A percentile compares a stretch with the other conserved stretches of the same genome.
These are phyloP conservation scores for Aphis craccivora DNA, from an alignment of 1,140 invertebrate species.

Conservation along the genomic window DNA sequence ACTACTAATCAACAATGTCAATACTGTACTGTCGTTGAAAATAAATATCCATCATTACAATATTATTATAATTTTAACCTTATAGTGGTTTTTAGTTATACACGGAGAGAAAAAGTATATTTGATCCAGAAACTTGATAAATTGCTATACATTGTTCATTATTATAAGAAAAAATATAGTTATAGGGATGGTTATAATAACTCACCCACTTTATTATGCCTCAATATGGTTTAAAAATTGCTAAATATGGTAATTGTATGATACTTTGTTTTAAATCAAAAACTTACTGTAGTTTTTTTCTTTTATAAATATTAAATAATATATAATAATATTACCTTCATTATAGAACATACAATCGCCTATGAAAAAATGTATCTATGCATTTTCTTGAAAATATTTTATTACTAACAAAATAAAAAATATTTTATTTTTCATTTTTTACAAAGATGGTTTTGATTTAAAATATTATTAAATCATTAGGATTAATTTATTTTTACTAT, in stretches of 20 bases:
- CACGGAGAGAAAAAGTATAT: not conserved
- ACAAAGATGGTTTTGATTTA: too few species aligned
- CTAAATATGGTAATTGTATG: not conserved
- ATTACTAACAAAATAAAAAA: too few species aligned
- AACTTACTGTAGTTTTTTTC: not conserved
- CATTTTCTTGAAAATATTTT: too few species aligned
- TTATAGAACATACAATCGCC: not conserved
- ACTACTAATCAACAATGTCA: not conserved
- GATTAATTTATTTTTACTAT: too few species aligned
- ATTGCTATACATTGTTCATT: not conserved
- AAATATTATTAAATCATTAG: not conserved
- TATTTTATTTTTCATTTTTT: too few species aligned
- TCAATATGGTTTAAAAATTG: not conserved
- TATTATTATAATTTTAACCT: not conserved
- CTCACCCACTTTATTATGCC: not conserved
- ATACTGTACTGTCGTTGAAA: not conserved
- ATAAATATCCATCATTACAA: not conserved
- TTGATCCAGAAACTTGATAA: not conserved
- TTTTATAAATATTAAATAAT: not conserved
- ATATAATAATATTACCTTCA: not conserved
- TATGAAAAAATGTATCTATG: not conserved
- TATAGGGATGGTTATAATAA: not conserved
- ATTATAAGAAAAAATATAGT: not conserved
- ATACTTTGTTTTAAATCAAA: not conserved
- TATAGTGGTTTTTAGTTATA: not conserved